A percentile compares a stretch with the other conserved stretches of the same genome.
Evolutionary conservation across 2,888 invertebrate genomes (phyloP).

Genomic region (Lamellibrachia columna): DNA sequence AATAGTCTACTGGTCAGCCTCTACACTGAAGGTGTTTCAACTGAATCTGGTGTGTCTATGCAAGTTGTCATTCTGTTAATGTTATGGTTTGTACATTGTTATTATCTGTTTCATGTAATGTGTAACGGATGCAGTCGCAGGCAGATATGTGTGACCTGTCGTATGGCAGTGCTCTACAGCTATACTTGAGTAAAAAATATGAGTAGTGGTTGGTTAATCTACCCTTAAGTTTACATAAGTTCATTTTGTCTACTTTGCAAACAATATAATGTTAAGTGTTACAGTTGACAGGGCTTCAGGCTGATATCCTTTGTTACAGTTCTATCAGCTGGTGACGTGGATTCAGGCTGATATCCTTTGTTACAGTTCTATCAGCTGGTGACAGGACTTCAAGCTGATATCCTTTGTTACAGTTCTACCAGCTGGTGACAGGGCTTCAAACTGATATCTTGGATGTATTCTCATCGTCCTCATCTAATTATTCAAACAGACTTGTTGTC

Average conservation of each 20-base stretch:
- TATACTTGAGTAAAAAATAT: not conserved
- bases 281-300: slow-evolving; percentile 38
- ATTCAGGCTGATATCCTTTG: not conserved
- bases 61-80: not conserved
- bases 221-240: not conserved
- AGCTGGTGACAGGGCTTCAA: not conserved
- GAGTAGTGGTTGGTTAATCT: not conserved
- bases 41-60: slow-evolving; percentile 51
- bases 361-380: not conserved
- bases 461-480: not conserved
- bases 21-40: slow-evolving; percentile 48
- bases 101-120: not conserved
- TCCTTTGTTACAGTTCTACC: not conserved
- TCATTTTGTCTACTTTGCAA: not conserved
- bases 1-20: slow-evolving; percentile 51
- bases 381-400: not conserved
- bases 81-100: not conserved
- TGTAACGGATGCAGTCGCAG: too few species aligned
- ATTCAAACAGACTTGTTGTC: not conserved
- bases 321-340: not conserved
- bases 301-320: not conserved
- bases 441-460: not conserved
- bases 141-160: too few species aligned
- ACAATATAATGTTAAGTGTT: slow-evolving; percentile 20
- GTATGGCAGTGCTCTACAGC: too few species aligned